These are phyloP conservation scores for Agrenia bidenticulata DNA, from an alignment of 2,888 invertebrate species.

Conservation along the genomic window DNA sequence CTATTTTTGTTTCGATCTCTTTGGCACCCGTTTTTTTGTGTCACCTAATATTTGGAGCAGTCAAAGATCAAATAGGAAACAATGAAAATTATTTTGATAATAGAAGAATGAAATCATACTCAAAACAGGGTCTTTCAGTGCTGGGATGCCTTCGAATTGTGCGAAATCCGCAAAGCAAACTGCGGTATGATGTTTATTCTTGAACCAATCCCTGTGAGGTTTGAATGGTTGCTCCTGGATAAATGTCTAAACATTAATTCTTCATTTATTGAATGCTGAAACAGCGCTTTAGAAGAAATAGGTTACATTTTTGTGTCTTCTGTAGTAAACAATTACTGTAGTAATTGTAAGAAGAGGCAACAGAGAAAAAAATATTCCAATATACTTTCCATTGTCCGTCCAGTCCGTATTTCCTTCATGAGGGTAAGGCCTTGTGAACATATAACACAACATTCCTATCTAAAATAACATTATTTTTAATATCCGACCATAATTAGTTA, in stretches of 20 bases:
- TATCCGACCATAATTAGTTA: too few species aligned
- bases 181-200: conserved; percentile 41
- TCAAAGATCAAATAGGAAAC: too few species aligned
- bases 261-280: background rate
- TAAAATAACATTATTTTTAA: too few species aligned
- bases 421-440: conserved; percentile 21
- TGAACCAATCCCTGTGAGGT: conserved; percentile 46
- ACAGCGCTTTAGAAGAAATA: background rate
- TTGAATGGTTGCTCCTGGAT: conserved; percentile 11
- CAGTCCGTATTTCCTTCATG: conserved; percentile 25
- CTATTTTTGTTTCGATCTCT: too few species aligned
- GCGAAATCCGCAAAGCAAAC: conserved; percentile 38
- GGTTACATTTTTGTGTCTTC: background rate
- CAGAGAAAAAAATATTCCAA: conserved; percentile 18
- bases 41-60: too few species aligned
- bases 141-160: conserved; percentile 15
- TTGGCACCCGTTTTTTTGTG: too few species aligned
- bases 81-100: too few species aligned
- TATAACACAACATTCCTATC: conserved; percentile 9
- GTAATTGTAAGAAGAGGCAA: conserved; percentile 14
- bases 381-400: background rate
- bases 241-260: background rate
- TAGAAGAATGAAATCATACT: too few species aligned
- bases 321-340: conserved; percentile 7
- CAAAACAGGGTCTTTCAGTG: conserved; percentile 14